Base-by-base conservation (phyloP, 2,113 vertebrate species). In the Cisticola juncidis region DNA sequence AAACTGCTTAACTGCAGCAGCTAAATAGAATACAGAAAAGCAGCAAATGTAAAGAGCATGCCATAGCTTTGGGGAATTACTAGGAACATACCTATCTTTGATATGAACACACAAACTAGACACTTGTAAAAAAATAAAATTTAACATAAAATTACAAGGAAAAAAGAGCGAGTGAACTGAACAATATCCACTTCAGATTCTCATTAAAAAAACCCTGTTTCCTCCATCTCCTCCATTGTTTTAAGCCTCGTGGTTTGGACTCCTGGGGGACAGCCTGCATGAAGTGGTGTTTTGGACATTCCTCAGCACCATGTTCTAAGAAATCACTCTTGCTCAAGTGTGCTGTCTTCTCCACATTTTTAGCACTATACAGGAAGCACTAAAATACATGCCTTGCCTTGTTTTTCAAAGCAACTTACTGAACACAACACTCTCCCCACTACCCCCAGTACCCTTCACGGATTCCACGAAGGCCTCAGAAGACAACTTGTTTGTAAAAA, bases 141-240 rank as follows among this genome's bases (percentile, higher is more conserved):
- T 86, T 44, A 68, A 60, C 35, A 79, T 26, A 89, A 74, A 86
- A 79, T 45, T 74, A 62, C 69, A 84, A 78, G 22, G 1, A 5
- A 9, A 45, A 64, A 82, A 56, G 13, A 36, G 18, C 0, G 1
- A 82, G 40, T 38, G 26, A 85, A 72, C 40, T 20, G 58, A 95
- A 92, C 71, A 95, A 92, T 85, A 95, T 77, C 50, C 94, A 80
- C 77, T 96, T 95, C 84, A 94, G 85, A 90, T 77, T 87, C 81
- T 90, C 70, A 87, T 95, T 91, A 31, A 91, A 82, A 91, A 82
- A 64, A 94, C 86, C 35, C 50, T 9, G 3, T 79, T 94, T 90
- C 81, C 73, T 92, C 89, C 91, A 73, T 92, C 36, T 82, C 2
- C 0, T 38, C 90, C 71, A 95, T 95, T 96, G 96, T 95, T 95